A percentile compares a stretch with the other conserved stretches of the same genome.
These are phyloP conservation scores for Tragelaphus buxtoni DNA, from an alignment of 2,113 vertebrate genomes.

Conservation along the genomic window DNA sequence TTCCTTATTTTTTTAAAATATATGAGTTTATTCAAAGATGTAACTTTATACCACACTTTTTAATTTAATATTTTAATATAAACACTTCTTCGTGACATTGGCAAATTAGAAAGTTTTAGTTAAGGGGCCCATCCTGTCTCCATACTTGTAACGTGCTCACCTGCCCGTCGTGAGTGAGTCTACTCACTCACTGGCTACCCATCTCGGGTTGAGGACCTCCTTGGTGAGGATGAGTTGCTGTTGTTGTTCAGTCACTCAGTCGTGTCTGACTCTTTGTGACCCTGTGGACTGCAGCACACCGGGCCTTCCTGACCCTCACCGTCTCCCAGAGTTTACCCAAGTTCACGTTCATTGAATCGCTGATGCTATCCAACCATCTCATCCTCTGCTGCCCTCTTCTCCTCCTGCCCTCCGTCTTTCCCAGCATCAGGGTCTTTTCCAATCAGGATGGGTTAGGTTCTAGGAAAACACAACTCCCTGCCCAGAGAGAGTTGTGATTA, in stretches of 20 bases:
- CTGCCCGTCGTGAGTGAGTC: not conserved
- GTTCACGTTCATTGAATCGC: not conserved
- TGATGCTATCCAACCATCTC: not conserved
- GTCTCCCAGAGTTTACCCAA: not conserved
- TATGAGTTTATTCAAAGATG: not conserved
- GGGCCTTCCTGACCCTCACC: not conserved
- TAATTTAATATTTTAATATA: not conserved
- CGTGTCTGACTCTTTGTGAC: not conserved
- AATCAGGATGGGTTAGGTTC: not conserved
- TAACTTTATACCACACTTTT: not conserved
- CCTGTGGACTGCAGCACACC: not conserved
- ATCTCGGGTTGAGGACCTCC: not conserved
- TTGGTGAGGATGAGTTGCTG: not conserved
- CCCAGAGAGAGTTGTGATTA: too few relatives aligned
- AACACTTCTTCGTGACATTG: not conserved
- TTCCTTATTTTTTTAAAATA: not conserved
- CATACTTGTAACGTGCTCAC: not conserved
- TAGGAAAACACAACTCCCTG: not conserved
- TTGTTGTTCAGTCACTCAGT: not conserved
- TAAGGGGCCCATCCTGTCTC: not conserved
- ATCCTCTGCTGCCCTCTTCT: not conserved
- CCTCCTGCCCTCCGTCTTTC: not conserved
- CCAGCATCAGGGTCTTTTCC: not conserved
- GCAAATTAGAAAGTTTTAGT: not conserved
- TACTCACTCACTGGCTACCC: accelerated